A percentile compares a stretch with the other conserved stretches of the same genome.
Conservation (phyloP, 1,140 invertebrate species). For the Marisa cornuarietis region DNA sequence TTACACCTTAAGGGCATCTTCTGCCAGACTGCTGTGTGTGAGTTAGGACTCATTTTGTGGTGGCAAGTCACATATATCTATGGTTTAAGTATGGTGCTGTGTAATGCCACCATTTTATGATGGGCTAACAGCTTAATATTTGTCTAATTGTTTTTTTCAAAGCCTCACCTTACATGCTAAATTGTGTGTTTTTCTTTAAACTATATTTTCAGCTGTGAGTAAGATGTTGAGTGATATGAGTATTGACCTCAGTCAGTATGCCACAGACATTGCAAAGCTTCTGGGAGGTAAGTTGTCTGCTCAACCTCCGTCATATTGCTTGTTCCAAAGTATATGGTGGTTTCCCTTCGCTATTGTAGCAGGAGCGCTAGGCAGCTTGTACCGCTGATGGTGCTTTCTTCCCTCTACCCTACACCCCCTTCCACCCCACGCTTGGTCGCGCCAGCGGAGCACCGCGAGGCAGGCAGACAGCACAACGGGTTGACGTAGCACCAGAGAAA, state of each 20-base stretch:
- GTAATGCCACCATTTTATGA: background rate
- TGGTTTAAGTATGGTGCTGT: background rate
- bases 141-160: too few species aligned
- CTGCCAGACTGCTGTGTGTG: background rate
- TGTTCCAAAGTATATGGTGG: too few species aligned
- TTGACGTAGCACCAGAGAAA: too few species aligned
- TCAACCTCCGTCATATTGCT: too few species aligned
- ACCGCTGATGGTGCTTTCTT: too few species aligned
- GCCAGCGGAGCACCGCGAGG: too few species aligned
- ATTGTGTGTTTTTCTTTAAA: background rate
- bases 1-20: background rate
- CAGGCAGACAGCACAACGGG: too few species aligned
- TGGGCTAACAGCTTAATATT: too few species aligned
- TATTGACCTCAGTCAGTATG: conserved; percentile 83
- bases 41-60: background rate
- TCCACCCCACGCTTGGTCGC: too few species aligned
- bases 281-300: conserved; percentile 73
- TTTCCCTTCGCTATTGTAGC: too few species aligned
- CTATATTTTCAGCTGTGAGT: conserved; percentile 72
- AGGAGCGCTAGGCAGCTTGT: too few species aligned
- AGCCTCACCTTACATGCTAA: background rate
- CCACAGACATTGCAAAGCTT: conserved; percentile 82
- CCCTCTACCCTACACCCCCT: too few species aligned
- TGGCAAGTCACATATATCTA: background rate
- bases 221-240: conserved; percentile 77